These are phyloP conservation scores for Ia io DNA, from an alignment of 2,113 vertebrate species.

Conservation along the genomic window DNA sequence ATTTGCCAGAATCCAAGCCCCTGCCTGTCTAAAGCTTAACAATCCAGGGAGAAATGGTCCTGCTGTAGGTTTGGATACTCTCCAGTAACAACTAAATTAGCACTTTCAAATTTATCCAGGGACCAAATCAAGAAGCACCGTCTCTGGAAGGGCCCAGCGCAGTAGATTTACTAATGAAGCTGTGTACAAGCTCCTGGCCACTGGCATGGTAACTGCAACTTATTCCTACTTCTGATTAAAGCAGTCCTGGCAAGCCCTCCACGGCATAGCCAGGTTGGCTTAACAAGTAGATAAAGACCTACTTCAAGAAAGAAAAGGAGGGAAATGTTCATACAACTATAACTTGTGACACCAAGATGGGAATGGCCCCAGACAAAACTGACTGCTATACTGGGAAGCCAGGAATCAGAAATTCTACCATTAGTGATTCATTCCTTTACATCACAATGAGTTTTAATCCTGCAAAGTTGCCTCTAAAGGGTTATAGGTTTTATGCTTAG, in stretches of 20 bases:
- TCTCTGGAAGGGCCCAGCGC: conserved; percentile 21
- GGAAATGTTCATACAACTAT: background rate
- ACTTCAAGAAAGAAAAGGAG: background rate
- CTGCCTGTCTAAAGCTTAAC: conserved; percentile 44
- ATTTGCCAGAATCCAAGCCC: conserved; percentile 29
- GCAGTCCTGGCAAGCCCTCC: background rate
- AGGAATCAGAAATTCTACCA: background rate
- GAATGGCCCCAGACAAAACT: background rate
- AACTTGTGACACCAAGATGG: background rate
- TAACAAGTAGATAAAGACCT: background rate
- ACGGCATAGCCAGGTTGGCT: background rate
- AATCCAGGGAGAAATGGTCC: background rate
- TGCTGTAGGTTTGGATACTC: conserved; percentile 27
- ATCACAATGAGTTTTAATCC: background rate
- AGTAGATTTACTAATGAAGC: conserved; percentile 34
- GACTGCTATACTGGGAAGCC: background rate
- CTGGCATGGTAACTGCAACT: background rate
- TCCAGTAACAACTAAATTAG: conserved; percentile 57
- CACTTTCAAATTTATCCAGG: conserved; percentile 47
- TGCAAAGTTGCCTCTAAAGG: background rate
- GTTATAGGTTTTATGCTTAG: background rate
- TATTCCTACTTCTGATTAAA: conserved; percentile 17
- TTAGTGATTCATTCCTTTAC: background rate
- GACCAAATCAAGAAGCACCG: conserved; percentile 33
- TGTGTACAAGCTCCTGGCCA: background rate